These are phyloP conservation scores for Platyrinchus mystaceus DNA, from an alignment of 2,797 vertebrate species.

Conservation along the genomic window DNA sequence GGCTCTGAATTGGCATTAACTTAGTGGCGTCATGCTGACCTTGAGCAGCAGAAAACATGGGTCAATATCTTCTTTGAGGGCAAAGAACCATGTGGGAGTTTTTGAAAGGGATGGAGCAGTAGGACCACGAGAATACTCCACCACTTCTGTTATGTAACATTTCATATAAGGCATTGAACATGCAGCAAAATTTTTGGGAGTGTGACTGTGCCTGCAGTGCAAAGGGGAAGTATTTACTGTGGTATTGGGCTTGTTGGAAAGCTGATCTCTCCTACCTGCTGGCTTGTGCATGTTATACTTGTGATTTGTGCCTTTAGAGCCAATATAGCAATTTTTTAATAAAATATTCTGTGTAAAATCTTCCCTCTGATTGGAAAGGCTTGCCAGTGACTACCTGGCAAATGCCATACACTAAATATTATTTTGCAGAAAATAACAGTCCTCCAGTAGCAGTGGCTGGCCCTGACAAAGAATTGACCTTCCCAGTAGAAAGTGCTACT, in stretches of 20 bases:
- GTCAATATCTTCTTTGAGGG: background rate
- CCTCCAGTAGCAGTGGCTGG: conserved; percentile 82
- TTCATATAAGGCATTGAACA: background rate
- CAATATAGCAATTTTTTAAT: background rate
- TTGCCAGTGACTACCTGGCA: background rate
- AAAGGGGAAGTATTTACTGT: background rate
- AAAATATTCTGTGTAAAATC: background rate
- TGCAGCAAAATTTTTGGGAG: background rate
- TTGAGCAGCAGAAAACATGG: background rate
- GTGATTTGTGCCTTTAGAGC: background rate
- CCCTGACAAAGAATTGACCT: conserved; percentile 81
- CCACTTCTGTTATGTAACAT: background rate
- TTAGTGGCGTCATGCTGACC: fast-evolving
- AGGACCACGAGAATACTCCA: background rate
- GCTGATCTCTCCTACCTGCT: background rate
- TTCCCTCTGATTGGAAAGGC: background rate
- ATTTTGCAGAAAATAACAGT: conserved; percentile 73
- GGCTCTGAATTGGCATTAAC: background rate
- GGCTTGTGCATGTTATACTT: background rate
- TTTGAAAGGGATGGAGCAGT: background rate
- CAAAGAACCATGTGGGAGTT: background rate
- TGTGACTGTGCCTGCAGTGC: background rate
- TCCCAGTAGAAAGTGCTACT: conserved; percentile 76
- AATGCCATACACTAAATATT: background rate
- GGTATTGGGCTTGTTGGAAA: background rate